These are phyloP conservation scores for Neocrepidodera transversa DNA, from an alignment of 2,888 invertebrate species.

Conservation along the genomic window DNA sequence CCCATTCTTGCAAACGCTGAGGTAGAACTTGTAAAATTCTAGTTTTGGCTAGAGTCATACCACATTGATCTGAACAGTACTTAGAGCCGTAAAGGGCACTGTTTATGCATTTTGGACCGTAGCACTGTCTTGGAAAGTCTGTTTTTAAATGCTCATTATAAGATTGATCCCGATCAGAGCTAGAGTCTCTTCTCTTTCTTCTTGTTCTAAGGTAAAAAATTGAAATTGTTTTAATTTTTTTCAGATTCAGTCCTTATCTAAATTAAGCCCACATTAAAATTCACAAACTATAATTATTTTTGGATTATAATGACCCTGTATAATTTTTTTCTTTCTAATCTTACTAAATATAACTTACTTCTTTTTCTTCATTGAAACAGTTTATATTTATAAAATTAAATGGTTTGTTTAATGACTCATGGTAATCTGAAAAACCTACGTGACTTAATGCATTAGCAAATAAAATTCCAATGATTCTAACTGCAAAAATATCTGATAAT, in stretches of 20 bases:
- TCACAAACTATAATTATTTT: no score
- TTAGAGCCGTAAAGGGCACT: constrained; percentile 82
- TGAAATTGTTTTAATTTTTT: no score
- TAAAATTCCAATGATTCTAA: constrained; percentile 4
- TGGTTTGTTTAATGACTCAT: neutral
- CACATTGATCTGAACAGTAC: constrained; percentile 93
- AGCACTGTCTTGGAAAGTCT: constrained; percentile 80
- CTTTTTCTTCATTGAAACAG: neutral
- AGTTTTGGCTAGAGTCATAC: constrained; percentile 84
- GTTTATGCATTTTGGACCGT: constrained; percentile 86
- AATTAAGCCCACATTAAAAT: no score
- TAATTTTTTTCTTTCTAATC: no score
- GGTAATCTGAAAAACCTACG: constrained; percentile 4
- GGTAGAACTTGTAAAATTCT: constrained; percentile 78
- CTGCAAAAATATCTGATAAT: constrained; percentile 2
- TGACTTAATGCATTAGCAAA: constrained; percentile 3
- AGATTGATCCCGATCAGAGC: constrained; percentile 60
- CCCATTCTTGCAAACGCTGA: constrained; percentile 90
- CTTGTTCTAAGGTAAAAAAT: constrained; percentile 50
- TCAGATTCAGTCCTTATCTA: no score
- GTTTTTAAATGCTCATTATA: constrained; percentile 65
- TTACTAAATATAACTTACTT: no score
- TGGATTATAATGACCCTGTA: no score
- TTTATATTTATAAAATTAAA: neutral
- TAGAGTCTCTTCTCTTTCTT: constrained; percentile 55